Conservation (phyloP, 2,797 vertebrate species). For the Florisuga fusca region DNA sequence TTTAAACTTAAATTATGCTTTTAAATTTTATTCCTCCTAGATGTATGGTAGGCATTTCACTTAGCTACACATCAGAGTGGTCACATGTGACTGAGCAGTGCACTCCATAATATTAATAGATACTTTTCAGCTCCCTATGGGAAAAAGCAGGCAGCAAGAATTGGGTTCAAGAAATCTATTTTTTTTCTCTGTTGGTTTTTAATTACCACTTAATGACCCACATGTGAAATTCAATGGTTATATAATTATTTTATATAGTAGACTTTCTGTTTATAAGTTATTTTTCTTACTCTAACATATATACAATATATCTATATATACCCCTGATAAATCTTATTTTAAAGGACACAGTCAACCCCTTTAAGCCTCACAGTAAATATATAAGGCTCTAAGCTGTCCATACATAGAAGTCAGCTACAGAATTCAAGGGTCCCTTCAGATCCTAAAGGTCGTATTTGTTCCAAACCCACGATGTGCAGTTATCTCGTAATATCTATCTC, state of each 20-base stretch:
- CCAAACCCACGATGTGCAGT: conserved; percentile 64
- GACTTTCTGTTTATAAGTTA: conserved; percentile 83
- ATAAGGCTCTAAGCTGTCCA: conserved; percentile 64
- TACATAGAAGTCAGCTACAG: conserved; percentile 49
- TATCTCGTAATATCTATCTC: conserved; percentile 57
- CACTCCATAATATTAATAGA: conserved; percentile 60
- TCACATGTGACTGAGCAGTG: conserved; percentile 33
- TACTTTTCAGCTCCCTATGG: conserved; percentile 69
- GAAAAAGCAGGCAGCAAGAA: conserved; percentile 78
- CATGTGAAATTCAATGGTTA: conserved; percentile 77
- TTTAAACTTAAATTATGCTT: conserved; percentile 72
- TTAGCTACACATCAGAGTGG: conserved; percentile 61
- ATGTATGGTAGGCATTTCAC: conserved; percentile 53
- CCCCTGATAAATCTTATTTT: conserved; percentile 82
- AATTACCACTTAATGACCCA: conserved; percentile 78
- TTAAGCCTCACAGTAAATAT: conserved; percentile 71
- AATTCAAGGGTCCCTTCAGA: conserved; percentile 64
- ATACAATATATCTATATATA: conserved; percentile 84
- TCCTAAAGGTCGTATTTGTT: conserved; percentile 50
- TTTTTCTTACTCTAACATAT: conserved; percentile 83
- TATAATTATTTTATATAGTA: conserved; percentile 81
- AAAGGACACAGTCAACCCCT: conserved; percentile 76
- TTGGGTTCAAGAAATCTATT: conserved; percentile 75
- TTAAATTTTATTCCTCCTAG: conserved; percentile 64
- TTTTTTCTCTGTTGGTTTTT: conserved; percentile 72